phyloP scores from a whole-genome alignment of 1,140 invertebrate genomes.

The Drosophila simulans region DNA sequence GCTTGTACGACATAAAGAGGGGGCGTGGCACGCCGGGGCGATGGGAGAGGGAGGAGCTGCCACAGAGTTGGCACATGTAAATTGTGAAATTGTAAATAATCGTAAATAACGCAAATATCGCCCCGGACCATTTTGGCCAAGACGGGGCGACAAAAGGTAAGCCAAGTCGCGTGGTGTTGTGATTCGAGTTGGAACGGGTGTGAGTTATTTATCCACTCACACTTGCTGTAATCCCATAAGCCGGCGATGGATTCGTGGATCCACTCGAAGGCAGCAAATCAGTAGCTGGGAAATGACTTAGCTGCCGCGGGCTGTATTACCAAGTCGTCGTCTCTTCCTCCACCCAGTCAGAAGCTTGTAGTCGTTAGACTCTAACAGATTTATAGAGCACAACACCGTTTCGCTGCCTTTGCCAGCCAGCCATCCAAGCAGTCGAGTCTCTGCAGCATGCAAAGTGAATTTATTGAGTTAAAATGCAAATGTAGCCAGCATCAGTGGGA shows the following conservation, averaged over 20 bases:
- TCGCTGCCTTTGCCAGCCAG: slow-evolving; percentile 31
- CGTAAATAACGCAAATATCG: slow-evolving; percentile 83
- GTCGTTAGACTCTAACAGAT: slow-evolving; percentile 69
- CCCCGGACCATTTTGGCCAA: slow-evolving; percentile 47
- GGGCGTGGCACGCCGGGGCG: neutral
- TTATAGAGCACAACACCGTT: slow-evolving; percentile 74
- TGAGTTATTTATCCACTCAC: slow-evolving; percentile 66
- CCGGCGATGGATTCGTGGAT: slow-evolving; percentile 48
- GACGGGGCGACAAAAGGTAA: slow-evolving; percentile 74
- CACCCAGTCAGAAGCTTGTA: slow-evolving; percentile 39
- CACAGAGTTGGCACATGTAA: slow-evolving; percentile 62
- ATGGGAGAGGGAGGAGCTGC: neutral
- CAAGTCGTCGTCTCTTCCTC: slow-evolving; percentile 6
- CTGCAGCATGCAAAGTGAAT: slow-evolving; percentile 80
- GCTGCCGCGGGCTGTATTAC: slow-evolving; percentile 63
- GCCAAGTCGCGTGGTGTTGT: slow-evolving; percentile 1
- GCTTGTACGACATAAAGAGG: slow-evolving; percentile 10
- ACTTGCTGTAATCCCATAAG: slow-evolving; percentile 66
- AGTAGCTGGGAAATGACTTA: slow-evolving; percentile 70
- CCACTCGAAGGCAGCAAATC: slow-evolving; percentile 52
- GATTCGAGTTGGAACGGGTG: slow-evolving; percentile 20
- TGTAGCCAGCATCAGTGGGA: slow-evolving; percentile 46
- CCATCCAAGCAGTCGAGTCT: slow-evolving; percentile 14
- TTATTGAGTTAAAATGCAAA: slow-evolving; percentile 84
- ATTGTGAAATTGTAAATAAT: slow-evolving; percentile 83